Conservation (phyloP, 2,797 vertebrate species). For the Rhinella marina region DNA sequence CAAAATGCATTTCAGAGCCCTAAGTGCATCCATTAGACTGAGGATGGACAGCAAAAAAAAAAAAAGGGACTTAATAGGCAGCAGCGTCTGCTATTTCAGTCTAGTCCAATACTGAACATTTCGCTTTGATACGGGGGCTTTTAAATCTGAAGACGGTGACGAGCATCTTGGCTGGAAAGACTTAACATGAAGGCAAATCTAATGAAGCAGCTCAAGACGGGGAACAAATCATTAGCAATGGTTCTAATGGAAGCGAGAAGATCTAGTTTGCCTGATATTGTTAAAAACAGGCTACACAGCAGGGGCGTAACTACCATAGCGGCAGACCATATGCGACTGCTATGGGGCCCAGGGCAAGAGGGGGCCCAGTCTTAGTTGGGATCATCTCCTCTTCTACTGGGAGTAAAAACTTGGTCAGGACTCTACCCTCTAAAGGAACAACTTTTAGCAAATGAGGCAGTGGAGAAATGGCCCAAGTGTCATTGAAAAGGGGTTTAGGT, state of each 20-base stretch:
- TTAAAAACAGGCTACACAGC: neutral
- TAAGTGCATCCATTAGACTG: conserved; percentile 2
- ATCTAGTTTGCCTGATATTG: neutral
- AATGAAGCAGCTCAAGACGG: neutral
- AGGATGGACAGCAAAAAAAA: neutral
- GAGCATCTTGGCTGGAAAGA: neutral
- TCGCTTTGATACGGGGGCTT: neutral
- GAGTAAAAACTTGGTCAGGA: too few species aligned
- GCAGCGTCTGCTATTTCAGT: neutral
- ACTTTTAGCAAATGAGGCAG: too few species aligned
- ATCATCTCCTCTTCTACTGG: too few species aligned
- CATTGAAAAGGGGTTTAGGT: too few species aligned
- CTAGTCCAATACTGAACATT: neutral
- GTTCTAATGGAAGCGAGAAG: neutral
- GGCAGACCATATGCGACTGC: too few species aligned
- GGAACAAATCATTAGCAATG: neutral
- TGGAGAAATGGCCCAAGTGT: too few species aligned
- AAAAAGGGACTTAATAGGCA: neutral
- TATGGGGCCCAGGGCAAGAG: too few species aligned
- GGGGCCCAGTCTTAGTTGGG: too few species aligned
- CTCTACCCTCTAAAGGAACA: too few species aligned
- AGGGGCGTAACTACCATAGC: too few species aligned
- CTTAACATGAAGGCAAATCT: neutral
- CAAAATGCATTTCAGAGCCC: conserved; percentile 7
- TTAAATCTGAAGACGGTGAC: conserved; percentile 2